These are phyloP conservation scores for Cryptoprocta ferox DNA, from an alignment of 2,797 vertebrate genomes.

Conservation along the genomic window DNA sequence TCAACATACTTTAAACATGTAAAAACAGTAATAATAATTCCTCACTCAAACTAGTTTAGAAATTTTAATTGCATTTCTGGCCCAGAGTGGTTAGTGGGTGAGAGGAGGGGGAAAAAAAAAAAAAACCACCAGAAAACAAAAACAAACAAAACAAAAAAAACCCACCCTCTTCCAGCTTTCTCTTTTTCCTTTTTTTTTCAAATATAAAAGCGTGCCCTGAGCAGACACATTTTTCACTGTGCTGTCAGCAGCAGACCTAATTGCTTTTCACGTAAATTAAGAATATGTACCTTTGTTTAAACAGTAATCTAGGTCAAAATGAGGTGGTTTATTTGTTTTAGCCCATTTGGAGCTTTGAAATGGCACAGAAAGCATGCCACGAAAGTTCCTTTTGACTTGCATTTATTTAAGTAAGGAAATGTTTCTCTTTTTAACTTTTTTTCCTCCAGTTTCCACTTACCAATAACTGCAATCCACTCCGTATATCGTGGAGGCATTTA, in stretches of 20 bases:
- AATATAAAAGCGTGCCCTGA: not conserved
- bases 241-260: constrained; percentile 51
- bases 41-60: constrained; percentile 48
- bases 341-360: constrained; percentile 64
- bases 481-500: not conserved
- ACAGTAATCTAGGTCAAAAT: constrained; percentile 61
- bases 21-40: not conserved
- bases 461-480: not conserved
- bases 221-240: constrained; percentile 56
- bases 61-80: constrained; percentile 38
- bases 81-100: constrained; percentile 34
- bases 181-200: not conserved
- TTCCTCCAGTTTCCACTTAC: not conserved
- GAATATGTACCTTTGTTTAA: constrained; percentile 69
- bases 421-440: not conserved
- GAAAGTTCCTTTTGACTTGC: constrained; percentile 2
- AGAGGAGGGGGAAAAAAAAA: too few species aligned
- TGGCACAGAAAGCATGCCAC: constrained; percentile 5
- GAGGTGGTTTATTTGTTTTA: constrained; percentile 52
- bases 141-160: not conserved
- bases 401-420: constrained; percentile 66
- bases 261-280: constrained; percentile 67
- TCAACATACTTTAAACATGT: constrained; percentile 31
- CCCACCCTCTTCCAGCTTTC: not conserved
- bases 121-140: not conserved